Percentiles rank a stretch among this genome's conserved stretches.
phyloP scores from a whole-genome alignment of 1,140 invertebrate genomes.

The Meloidogyne chitwoodi region DNA sequence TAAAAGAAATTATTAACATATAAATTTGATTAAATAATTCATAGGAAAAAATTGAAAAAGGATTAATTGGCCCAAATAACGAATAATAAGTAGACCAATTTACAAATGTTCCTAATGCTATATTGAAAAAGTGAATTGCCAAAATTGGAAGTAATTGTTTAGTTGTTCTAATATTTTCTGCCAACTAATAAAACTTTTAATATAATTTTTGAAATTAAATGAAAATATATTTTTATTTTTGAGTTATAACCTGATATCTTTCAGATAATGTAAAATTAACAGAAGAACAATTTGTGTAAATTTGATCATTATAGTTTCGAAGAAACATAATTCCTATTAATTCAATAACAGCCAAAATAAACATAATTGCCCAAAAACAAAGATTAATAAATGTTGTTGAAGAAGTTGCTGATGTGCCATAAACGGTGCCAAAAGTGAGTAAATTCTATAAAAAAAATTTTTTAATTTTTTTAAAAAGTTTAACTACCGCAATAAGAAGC shows the following conservation, averaged over 20 bases:
- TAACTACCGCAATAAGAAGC: neutral
- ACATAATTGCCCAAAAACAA: neutral
- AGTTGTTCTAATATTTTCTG: conserved; percentile 5
- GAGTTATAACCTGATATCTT: neutral
- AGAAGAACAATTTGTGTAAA: neutral
- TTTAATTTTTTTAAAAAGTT: neutral
- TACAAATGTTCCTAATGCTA: neutral
- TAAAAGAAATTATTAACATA: neutral
- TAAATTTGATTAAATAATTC: neutral
- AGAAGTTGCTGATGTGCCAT: neutral
- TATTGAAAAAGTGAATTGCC: conserved; percentile 12
- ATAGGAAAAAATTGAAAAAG: neutral
- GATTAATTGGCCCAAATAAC: neutral
- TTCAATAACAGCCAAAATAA: neutral
- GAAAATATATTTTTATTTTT: too few relatives aligned
- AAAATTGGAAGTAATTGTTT: conserved; percentile 4
- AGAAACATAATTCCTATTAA: neutral
- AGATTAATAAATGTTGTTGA: neutral
- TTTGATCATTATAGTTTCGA: neutral
- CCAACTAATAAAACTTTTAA: neutral
- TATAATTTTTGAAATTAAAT: neutral
- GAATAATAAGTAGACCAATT: neutral
- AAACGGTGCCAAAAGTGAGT: neutral
- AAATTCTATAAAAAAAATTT: neutral
- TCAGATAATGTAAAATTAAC: neutral